Percentiles rank a stretch among this genome's conserved stretches.
Evolutionary conservation across 1,140 invertebrate species (phyloP).

Genomic region (Drosophila ananassae): DNA sequence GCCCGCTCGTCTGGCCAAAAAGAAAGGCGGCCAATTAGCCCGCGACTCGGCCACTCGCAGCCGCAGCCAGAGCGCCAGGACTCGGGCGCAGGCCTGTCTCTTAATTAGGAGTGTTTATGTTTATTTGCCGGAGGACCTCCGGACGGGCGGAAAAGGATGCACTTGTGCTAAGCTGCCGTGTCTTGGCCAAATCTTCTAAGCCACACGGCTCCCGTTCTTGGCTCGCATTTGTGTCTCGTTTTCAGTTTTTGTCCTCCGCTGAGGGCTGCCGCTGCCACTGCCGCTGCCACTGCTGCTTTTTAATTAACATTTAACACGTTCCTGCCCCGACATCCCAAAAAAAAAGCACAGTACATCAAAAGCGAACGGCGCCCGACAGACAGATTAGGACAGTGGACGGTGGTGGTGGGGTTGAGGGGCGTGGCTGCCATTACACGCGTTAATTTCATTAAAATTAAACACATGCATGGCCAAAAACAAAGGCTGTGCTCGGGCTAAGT

Average conservation of each 20-base stretch:
- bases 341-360: slow-evolving; percentile 76
- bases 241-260: slow-evolving; percentile 1
- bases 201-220: slow-evolving; percentile 1
- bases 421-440: slow-evolving; percentile 74
- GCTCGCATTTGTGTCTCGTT: neutral
- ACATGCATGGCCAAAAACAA: slow-evolving; percentile 79
- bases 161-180: slow-evolving; percentile 39
- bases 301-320: slow-evolving; percentile 81
- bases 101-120: slow-evolving; percentile 78
- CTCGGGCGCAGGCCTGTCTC: slow-evolving; percentile 13
- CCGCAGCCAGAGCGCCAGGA: neutral
- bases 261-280: neutral
- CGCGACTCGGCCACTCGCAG: slow-evolving; percentile 29
- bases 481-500: slow-evolving; percentile 38
- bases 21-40: slow-evolving; percentile 73
- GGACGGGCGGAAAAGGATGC: slow-evolving; percentile 7
- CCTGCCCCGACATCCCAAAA: slow-evolving; percentile 19
- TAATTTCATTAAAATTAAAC: slow-evolving; percentile 83
- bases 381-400: slow-evolving; percentile 49
- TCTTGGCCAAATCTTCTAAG: slow-evolving; percentile 61
- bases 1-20: slow-evolving; percentile 57
- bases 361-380: slow-evolving; percentile 39
- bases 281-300: slow-evolving; percentile 55
- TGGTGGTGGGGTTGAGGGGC: slow-evolving; percentile 11
- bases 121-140: slow-evolving; percentile 23